Conservation (phyloP, 2,113 vertebrate species). For the Myotis brandtii region DNA sequence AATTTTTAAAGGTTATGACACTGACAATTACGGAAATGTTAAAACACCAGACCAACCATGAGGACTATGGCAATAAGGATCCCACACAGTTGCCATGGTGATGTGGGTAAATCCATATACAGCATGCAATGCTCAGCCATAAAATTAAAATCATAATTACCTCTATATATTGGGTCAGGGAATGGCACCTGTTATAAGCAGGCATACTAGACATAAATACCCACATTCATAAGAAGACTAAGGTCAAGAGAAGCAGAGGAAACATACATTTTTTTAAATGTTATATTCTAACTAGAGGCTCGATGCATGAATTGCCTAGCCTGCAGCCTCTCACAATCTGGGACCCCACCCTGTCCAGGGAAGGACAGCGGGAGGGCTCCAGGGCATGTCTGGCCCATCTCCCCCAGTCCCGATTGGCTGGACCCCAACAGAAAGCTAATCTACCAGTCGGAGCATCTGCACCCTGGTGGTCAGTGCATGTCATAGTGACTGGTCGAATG, state of each 20-base stretch:
- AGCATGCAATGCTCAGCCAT: neutral
- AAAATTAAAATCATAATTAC: slow-evolving; percentile 14
- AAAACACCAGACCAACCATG: slow-evolving; percentile 27
- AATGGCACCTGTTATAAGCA: neutral
- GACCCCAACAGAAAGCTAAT: no score
- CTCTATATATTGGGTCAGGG: neutral
- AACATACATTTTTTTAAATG: neutral
- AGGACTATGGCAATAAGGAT: neutral
- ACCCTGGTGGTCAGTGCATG: no score
- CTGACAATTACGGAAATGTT: slow-evolving; percentile 56
- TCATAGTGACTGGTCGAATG: no score
- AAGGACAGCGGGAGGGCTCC: no score
- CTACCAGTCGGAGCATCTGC: no score
- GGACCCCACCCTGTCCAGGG: no score
- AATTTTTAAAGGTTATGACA: slow-evolving; percentile 58
- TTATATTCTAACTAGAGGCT: neutral
- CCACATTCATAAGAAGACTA: neutral
- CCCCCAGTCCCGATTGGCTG: no score
- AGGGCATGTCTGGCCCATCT: no score
- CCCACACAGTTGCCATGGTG: neutral
- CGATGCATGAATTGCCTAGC: no score
- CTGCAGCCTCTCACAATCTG: no score
- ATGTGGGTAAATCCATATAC: slow-evolving; percentile 15
- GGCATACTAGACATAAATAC: neutral
- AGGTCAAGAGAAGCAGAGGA: neutral